A percentile compares a stretch with the other conserved stretches of the same genome.
These are phyloP conservation scores for Smithornis capensis DNA, from an alignment of 2,113 vertebrate species.

Conservation along the genomic window DNA sequence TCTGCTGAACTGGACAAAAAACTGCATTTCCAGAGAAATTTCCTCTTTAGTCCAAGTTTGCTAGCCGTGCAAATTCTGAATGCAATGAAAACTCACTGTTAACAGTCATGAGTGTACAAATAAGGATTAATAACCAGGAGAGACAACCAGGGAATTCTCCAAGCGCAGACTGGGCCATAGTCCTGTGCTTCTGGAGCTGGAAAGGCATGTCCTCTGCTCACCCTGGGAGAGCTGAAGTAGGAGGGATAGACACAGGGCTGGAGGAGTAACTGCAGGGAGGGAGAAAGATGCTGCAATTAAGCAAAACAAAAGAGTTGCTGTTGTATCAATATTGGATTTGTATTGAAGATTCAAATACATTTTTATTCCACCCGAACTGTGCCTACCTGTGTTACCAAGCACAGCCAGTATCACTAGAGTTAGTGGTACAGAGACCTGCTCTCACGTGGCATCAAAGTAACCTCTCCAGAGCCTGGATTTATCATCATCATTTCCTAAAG, in stretches of 20 bases:
- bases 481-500: not conserved
- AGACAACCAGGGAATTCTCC: not conserved
- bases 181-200: not conserved
- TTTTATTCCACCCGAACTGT: not conserved
- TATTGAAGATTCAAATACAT: not conserved
- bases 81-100: not conserved
- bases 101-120: not conserved
- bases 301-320: not conserved
- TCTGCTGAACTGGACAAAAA: not conserved
- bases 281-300: not conserved
- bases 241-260: not conserved
- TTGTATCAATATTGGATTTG: not conserved
- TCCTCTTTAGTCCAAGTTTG: not conserved
- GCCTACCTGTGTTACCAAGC: no score
- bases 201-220: not conserved
- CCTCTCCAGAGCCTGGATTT: not conserved
- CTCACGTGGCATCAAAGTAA: not conserved
- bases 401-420: accelerated
- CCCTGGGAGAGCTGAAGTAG: not conserved
- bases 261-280: not conserved
- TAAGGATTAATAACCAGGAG: not conserved
- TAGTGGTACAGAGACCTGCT: not conserved
- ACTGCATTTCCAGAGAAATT: no score
- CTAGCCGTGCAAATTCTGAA: not conserved
- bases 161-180: no score